Evolutionary conservation across 2,797 vertebrate genomes (phyloP).

Genomic region (Peromyscus melanophrys): DNA sequence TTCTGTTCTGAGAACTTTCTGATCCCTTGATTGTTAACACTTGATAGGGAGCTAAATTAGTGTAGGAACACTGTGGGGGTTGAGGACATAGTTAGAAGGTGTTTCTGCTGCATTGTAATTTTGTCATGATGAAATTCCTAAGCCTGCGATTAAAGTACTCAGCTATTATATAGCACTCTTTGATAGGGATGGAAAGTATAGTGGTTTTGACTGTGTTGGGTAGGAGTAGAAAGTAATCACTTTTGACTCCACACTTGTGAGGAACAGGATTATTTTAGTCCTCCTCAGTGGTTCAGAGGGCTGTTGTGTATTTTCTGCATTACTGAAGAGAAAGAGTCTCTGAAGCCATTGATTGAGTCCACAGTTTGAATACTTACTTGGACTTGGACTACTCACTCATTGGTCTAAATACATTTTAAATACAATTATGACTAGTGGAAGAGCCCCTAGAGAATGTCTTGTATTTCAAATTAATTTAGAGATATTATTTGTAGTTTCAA

Average conservation of each 20-base stretch:
- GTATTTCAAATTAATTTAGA: conserved; percentile 43
- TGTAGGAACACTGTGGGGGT: conserved; percentile 3
- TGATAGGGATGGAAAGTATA: not conserved
- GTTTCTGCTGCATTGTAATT: conserved; percentile 58
- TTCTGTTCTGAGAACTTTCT: conserved; percentile 67
- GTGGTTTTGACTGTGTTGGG: conserved; percentile 32
- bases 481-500: conserved; percentile 48
- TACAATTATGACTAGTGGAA: conserved; percentile 54
- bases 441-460: conserved; percentile 17
- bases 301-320: conserved; percentile 51
- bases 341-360: conserved; percentile 34
- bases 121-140: conserved; percentile 55
- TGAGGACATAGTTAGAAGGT: conserved; percentile 59
- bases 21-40: conserved; percentile 65
- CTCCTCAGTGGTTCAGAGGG: conserved; percentile 43
- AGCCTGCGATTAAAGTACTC: not conserved
- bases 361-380: conserved; percentile 68
- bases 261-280: conserved; percentile 55
- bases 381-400: conserved; percentile 49
- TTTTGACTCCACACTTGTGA: conserved; percentile 64
- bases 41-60: conserved; percentile 59
- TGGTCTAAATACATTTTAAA: conserved; percentile 58
- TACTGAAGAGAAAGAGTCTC: conserved; percentile 61
- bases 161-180: conserved; percentile 26
- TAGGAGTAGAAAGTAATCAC: conserved; percentile 65